phyloP scores from a whole-genome alignment of 2,113 vertebrate species.

The Phainopepla nitens region DNA sequence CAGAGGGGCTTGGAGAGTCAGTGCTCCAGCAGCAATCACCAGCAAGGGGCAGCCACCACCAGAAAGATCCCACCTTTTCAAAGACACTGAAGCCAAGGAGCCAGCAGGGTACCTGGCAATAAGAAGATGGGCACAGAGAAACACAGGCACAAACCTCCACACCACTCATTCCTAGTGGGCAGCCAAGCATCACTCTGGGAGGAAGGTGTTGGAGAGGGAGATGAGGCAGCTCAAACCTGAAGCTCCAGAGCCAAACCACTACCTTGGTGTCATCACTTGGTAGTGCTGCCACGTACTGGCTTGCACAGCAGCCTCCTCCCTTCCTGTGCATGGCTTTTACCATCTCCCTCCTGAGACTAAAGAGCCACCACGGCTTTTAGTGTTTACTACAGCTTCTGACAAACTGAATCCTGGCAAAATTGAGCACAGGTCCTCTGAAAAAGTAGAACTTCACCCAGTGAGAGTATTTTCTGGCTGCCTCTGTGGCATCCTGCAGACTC shows the following conservation, averaged over 20 bases:
- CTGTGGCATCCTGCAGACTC: neutral
- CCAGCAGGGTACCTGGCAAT: neutral
- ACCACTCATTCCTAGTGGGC: neutral
- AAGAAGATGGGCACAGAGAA: neutral
- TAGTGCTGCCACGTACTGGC: neutral
- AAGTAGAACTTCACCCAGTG: neutral
- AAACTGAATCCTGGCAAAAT: neutral
- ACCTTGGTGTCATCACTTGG: neutral
- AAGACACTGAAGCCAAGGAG: neutral
- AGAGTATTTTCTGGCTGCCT: neutral
- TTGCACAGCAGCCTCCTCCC: neutral
- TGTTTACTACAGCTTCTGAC: neutral
- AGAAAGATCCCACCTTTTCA: neutral
- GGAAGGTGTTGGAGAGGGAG: neutral
- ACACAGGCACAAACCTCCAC: neutral
- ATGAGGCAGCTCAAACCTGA: neutral
- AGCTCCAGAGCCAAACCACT: neutral
- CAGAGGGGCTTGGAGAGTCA: neutral
- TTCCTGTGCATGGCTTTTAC: neutral
- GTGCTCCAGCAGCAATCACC: neutral
- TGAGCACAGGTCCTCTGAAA: neutral
- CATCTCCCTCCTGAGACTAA: neutral
- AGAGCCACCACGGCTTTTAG: neutral
- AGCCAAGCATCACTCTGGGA: neutral
- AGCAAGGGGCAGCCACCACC: neutral